Evolutionary conservation across 2,888 invertebrate genomes (phyloP).

Genomic region (Chrysolina haemoptera): DNA sequence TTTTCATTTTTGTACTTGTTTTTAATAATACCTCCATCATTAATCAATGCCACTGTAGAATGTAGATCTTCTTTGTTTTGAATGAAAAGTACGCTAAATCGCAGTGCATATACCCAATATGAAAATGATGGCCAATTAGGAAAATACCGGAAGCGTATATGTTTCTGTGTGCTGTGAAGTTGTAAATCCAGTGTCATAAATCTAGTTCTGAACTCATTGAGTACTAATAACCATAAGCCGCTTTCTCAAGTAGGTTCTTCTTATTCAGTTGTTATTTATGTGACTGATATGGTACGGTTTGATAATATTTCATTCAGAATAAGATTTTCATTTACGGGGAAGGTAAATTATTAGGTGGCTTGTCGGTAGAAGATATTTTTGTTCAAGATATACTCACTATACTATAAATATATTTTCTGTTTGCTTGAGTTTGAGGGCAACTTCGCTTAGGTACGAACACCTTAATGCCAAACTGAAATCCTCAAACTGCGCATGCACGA

Average conservation of each 20-base stretch:
- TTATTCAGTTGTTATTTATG: not conserved
- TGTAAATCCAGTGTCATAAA: not conserved
- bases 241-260: not conserved
- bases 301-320: not conserved
- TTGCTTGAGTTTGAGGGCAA: too few relatives aligned
- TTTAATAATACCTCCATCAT: too few relatives aligned
- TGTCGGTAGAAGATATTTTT: too few relatives aligned
- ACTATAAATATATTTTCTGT: too few relatives aligned
- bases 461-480: too few relatives aligned
- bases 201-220: not conserved
- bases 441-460: too few relatives aligned
- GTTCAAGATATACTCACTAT: too few relatives aligned
- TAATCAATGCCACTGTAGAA: not conserved
- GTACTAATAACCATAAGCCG: not conserved
- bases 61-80: not conserved
- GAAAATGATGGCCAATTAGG: not conserved
- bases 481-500: too few relatives aligned
- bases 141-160: not conserved
- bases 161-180: not conserved
- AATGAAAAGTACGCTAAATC: not conserved
- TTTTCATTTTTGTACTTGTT: too few relatives aligned
- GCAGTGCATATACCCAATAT: not conserved
- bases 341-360: too few relatives aligned
- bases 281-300: not conserved
- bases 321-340: not conserved